Evolutionary conservation across 2,888 invertebrate species (phyloP).

Genomic region (Fragum whitleyi): DNA sequence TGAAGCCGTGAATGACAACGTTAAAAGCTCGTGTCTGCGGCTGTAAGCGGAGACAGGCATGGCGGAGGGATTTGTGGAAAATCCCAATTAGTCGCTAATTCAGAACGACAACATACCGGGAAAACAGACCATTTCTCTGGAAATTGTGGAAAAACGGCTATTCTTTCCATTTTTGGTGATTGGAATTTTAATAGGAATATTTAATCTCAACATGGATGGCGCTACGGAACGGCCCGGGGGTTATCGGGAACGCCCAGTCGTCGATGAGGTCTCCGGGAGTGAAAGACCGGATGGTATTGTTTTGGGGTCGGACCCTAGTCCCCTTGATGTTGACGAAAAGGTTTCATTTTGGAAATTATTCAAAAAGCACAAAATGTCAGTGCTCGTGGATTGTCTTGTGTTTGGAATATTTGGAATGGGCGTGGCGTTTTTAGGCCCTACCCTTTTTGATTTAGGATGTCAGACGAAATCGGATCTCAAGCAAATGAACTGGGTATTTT

Average conservation of each 20-base stretch:
- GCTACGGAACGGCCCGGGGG: neutral
- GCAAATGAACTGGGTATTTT: slow-evolving; percentile 86
- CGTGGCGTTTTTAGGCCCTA: slow-evolving; percentile 86
- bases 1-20: neutral
- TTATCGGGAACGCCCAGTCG: neutral
- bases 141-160: neutral
- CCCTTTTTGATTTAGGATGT: slow-evolving; percentile 86
- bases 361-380: slow-evolving; percentile 83
- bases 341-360: slow-evolving; percentile 83
- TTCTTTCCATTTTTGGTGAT: neutral
- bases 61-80: slow-evolving; percentile 11
- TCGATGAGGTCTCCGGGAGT: neutral
- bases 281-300: slow-evolving; percentile 35
- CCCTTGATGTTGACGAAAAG: slow-evolving; percentile 58
- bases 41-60: neutral
- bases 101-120: slow-evolving; percentile 1
- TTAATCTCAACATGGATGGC: slow-evolving; percentile 8
- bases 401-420: slow-evolving; percentile 87
- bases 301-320: slow-evolving; percentile 44
- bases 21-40: slow-evolving; percentile 18
- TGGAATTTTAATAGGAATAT: neutral
- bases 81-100: slow-evolving; percentile 20
- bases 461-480: slow-evolving; percentile 84
- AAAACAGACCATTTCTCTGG: neutral
- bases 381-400: slow-evolving; percentile 85